Base-by-base conservation (phyloP, 1,140 invertebrate genomes). In the Linepithema humile region DNA sequence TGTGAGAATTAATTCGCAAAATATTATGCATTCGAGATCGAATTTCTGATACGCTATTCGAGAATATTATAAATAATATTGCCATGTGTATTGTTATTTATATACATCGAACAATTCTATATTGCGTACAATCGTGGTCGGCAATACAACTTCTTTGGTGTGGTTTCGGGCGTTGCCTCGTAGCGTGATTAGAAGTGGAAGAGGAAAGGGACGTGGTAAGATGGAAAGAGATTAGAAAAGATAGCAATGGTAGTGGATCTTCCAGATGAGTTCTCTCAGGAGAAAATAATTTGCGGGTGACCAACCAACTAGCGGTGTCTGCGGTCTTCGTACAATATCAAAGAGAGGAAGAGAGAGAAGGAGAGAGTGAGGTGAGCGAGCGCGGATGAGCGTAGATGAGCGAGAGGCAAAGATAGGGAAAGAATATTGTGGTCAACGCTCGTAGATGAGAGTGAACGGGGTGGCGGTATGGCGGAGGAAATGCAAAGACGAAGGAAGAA, bases 211-310 rank as follows among this genome's bases (percentile, higher is more conserved):
- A 15, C 60, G 80, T 38, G 72, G 43, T n/a, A 70, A 45, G 64
- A 87, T 17, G 60, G 45, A 73, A 60, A 64, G 77, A 74, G 62
- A 62, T 64, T 72, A 43, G 72, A 45, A 60, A 65, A 59, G 53
- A 65, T 70, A 69, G 64, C 70, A 57, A 82, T 45, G 80, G 20
- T 17, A 70, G 74, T 75, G 73, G 84, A 83, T 83, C 86, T 88
- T 82, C 72, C 75, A 86, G 89, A 91, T 90, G 89, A 91, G 89
- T 86, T 89, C 75, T 85, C 65, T 65, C 64, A 62, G 84, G 89
- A 92, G 90, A 92, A 92, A 93, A 92, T 93, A 92, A 93, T 92
- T 92, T 92, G 91, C 90, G 91, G 90, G 91, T 92, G 91, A 91
- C 85, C 91, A 80, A 80, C 64, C 75, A 17, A 84, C 64, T 83